These are phyloP conservation scores for Balaenoptera acutorostrata DNA, from an alignment of 2,113 vertebrate species.

Conservation along the genomic window DNA sequence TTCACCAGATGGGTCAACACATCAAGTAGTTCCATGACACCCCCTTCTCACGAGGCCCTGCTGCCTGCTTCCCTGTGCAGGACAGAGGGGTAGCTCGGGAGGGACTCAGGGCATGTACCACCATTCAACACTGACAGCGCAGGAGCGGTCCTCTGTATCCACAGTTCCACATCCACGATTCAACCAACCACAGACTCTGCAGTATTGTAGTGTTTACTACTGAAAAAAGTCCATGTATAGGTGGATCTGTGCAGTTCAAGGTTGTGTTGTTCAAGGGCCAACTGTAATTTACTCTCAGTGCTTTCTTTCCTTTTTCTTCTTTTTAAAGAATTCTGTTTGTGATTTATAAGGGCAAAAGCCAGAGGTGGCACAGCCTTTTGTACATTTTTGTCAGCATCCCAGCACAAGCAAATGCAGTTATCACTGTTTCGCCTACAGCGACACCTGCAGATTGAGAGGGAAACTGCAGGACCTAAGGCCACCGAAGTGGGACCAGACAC, in stretches of 20 bases:
- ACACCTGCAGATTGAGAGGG: conserved; percentile 5
- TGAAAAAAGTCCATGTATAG: background rate
- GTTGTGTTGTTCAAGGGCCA: background rate
- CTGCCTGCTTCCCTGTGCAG: background rate
- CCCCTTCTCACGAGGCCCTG: background rate
- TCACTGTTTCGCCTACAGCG: background rate
- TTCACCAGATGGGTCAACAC: background rate
- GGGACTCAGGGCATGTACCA: accelerated
- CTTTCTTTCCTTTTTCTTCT: background rate
- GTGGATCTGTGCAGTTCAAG: background rate
- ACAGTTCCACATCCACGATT: background rate
- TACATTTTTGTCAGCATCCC: background rate
- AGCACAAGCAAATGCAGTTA: background rate
- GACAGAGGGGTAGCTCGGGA: background rate
- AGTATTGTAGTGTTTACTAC: background rate
- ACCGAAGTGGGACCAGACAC: accelerated
- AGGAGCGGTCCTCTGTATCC: background rate
- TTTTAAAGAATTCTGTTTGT: background rate
- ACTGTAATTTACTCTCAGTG: background rate
- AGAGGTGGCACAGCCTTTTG: background rate
- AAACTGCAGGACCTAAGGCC: background rate
- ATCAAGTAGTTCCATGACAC: background rate
- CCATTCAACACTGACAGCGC: background rate
- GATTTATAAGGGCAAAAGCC: background rate
- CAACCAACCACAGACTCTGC: background rate